These are phyloP conservation scores for Drosophila fuyamai DNA, from an alignment of 1,140 invertebrate genomes.

Conservation along the genomic window DNA sequence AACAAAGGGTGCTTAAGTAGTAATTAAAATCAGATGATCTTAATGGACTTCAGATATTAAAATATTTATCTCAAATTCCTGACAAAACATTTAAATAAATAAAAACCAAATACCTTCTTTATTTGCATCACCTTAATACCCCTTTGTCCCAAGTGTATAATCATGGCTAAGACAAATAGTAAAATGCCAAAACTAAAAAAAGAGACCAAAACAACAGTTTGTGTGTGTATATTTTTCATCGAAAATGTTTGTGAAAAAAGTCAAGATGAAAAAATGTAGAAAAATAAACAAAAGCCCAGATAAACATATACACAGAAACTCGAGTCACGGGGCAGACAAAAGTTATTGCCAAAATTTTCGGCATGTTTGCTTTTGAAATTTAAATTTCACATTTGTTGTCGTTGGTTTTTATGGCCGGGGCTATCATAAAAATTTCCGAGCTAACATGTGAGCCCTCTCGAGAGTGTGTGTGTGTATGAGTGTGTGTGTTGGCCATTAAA, in stretches of 20 bases:
- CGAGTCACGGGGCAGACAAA: slow-evolving; percentile 53
- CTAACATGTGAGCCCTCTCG: slow-evolving; percentile 5
- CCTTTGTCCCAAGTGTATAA: slow-evolving; percentile 1
- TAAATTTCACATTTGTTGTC: slow-evolving; percentile 75
- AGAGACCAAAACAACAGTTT: slow-evolving; percentile 30
- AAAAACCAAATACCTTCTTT: slow-evolving; percentile 1
- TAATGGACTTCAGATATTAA: neutral
- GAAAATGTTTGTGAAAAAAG: slow-evolving; percentile 63
- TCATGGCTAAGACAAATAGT: slow-evolving; percentile 37
- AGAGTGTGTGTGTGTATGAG: slow-evolving; percentile 43
- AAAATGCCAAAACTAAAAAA: slow-evolving; percentile 18
- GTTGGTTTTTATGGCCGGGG: slow-evolving; percentile 66
- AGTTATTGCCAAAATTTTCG: slow-evolving; percentile 81
- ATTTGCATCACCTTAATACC: slow-evolving; percentile 1
- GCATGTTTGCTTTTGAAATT: slow-evolving; percentile 84
- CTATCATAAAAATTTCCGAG: slow-evolving; percentile 69
- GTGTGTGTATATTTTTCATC: slow-evolving; percentile 46
- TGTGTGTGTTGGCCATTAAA: slow-evolving; percentile 59
- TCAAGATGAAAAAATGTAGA: slow-evolving; percentile 56
- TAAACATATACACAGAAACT: slow-evolving; percentile 23
- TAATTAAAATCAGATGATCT: neutral
- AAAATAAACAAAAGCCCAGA: slow-evolving; percentile 40
- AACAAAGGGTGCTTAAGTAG: neutral
- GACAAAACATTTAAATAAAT: neutral
- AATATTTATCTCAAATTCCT: slow-evolving; percentile 2